Conservation (phyloP, 92 coral and sea anemone species). For the Montipora capitata region DNA sequence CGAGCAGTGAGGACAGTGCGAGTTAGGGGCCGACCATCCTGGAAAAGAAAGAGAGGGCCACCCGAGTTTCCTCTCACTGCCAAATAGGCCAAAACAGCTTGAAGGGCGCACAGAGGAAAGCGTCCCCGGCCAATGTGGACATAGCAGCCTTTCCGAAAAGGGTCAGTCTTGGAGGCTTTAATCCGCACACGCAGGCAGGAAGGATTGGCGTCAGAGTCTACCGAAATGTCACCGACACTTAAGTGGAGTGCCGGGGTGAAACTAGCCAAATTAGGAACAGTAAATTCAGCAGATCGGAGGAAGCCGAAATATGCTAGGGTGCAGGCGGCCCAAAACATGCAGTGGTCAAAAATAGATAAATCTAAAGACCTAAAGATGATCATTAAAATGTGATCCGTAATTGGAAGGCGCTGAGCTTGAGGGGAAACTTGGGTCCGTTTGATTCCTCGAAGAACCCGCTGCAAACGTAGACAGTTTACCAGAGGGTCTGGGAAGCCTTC, state of each 20-base stretch:
- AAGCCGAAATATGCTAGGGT: slow-evolving; percentile 55
- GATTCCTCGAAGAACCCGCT: background rate
- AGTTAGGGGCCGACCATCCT: slow-evolving; percentile 49
- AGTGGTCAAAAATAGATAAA: slow-evolving; percentile 11
- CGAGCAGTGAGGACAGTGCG: slow-evolving; percentile 31
- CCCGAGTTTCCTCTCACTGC: slow-evolving; percentile 33
- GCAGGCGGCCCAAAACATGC: slow-evolving; percentile 70
- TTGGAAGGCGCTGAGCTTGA: background rate
- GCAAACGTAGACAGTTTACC: background rate
- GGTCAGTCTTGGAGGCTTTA: slow-evolving; percentile 70
- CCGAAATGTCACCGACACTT: slow-evolving; percentile 40
- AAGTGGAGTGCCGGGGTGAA: slow-evolving; percentile 32
- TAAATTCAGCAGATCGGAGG: slow-evolving; percentile 54
- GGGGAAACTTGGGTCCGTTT: too few relatives aligned
- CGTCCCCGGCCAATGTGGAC: slow-evolving; percentile 35
- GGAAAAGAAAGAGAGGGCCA: slow-evolving; percentile 42
- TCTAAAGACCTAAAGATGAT: background rate
- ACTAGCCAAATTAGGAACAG: slow-evolving; percentile 11
- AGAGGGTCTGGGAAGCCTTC: background rate
- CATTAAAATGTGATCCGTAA: slow-evolving; percentile 14
- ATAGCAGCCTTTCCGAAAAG: slow-evolving; percentile 50
- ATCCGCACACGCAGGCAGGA: slow-evolving; percentile 36
- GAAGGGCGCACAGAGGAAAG: slow-evolving; percentile 46
- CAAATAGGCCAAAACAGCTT: slow-evolving; percentile 19
- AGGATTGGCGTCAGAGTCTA: slow-evolving; percentile 34